Evolutionary conservation across 1,140 invertebrate genomes (phyloP).

Genomic region (Calycopis cecrops): DNA sequence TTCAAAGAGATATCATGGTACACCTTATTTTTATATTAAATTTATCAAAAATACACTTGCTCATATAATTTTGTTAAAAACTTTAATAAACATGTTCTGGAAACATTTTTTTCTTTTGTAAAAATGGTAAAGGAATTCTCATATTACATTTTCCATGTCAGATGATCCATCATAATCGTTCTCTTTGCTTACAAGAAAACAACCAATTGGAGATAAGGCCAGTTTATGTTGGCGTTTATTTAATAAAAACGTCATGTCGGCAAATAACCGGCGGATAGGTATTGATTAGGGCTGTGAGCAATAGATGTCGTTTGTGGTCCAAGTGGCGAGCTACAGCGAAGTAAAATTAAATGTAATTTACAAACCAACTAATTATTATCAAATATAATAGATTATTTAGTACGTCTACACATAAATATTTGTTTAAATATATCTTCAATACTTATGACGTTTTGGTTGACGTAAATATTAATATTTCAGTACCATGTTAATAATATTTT

Average conservation of each 20-base stretch:
- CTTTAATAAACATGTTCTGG: too few relatives aligned
- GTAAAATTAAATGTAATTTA: conserved; percentile 6
- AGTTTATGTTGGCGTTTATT: conserved; percentile 53
- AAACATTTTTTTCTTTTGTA: not conserved
- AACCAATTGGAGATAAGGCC: conserved; percentile 33
- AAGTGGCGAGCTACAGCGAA: conserved; percentile 23
- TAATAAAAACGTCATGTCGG: conserved; percentile 72
- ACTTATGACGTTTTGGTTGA: too few relatives aligned
- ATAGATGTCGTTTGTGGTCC: conserved; percentile 41
- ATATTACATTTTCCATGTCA: conserved; percentile 13
- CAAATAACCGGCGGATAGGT: conserved; percentile 59
- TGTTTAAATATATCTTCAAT: too few relatives aligned
- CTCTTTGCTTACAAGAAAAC: conserved; percentile 23
- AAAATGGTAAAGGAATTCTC: conserved; percentile 17
- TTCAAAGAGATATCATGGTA: too few relatives aligned
- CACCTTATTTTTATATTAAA: too few relatives aligned
- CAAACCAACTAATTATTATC: too few relatives aligned
- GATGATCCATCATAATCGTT: conserved; percentile 21
- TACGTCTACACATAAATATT: too few relatives aligned
- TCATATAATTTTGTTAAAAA: too few relatives aligned
- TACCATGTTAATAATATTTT: too few relatives aligned
- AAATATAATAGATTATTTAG: too few relatives aligned
- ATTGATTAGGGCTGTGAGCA: conserved; percentile 65
- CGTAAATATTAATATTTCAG: too few relatives aligned
- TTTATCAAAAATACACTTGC: too few relatives aligned